Evolutionary conservation across 2,797 vertebrate species (phyloP).

Genomic region (Ibycter americanus): DNA sequence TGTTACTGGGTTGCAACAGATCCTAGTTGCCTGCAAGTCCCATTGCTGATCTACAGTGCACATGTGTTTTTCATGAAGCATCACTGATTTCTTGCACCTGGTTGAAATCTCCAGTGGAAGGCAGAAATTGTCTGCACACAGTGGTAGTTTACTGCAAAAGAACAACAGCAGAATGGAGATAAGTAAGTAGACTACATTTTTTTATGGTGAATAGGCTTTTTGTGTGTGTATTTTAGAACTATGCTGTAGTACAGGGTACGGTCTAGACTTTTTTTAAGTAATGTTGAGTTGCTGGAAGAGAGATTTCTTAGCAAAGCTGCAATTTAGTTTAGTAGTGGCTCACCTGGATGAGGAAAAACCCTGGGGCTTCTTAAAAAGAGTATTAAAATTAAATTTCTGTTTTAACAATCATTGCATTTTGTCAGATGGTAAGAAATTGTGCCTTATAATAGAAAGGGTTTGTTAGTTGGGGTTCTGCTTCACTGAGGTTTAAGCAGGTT

Average conservation of each 20-base stretch:
- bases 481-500: not conserved
- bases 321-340: not conserved
- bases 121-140: not conserved
- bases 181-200: not conserved
- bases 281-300: not conserved
- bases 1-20: not conserved
- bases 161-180: not conserved
- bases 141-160: not conserved
- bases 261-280: not conserved
- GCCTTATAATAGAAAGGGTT: not conserved
- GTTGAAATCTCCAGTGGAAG: not conserved
- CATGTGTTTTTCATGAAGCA: not conserved
- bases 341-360: not conserved
- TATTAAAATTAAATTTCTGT: not conserved
- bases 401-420: not conserved
- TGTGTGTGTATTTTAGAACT: not conserved
- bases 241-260: not conserved
- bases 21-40: not conserved
- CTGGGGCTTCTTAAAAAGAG: not conserved
- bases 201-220: not conserved
- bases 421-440: not conserved
- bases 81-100: not conserved
- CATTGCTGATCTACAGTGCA: not conserved
- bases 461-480: not conserved
- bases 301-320: not conserved